Evolutionary conservation across 2,888 invertebrate species (phyloP).

Genomic region (Formica aserva): DNA sequence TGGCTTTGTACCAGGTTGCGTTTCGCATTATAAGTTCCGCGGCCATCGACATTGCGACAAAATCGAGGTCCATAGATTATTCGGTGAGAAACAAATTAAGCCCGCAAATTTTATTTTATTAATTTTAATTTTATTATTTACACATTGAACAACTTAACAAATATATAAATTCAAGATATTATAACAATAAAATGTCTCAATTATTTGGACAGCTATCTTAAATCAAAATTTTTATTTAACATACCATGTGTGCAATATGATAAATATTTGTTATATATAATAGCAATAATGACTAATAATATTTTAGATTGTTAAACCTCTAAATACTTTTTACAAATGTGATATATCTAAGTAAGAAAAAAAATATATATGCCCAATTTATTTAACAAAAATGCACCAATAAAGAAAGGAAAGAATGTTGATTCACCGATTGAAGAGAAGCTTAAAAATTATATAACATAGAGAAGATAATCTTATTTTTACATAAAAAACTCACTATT

Average conservation of each 20-base stretch:
- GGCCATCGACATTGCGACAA: slow-evolving; percentile 12
- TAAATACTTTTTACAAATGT: not conserved
- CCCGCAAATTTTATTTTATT: not conserved
- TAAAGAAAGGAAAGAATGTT: not conserved
- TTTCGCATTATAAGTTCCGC: slow-evolving; percentile 9
- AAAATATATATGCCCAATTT: not conserved
- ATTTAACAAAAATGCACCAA: not conserved
- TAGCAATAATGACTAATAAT: too few species aligned
- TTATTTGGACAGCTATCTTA: not conserved
- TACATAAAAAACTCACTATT: not conserved
- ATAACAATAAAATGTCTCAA: not conserved
- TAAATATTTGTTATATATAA: not conserved
- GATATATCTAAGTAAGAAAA: too few species aligned
- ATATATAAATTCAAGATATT: not conserved
- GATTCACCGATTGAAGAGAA: not conserved
- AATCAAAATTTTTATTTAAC: not conserved
- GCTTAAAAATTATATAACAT: not conserved
- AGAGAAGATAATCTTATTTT: not conserved
- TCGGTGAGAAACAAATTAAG: not conserved
- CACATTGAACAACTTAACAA: not conserved
- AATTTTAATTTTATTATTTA: not conserved
- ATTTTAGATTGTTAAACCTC: too few species aligned
- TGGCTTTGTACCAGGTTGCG: slow-evolving; percentile 39
- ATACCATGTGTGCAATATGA: not conserved
- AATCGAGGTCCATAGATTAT: not conserved